Evolutionary conservation across 2,797 vertebrate species (phyloP), one percentile per base, ranked within the genome.

Genomic region (Anguilla pacifica): DNA sequence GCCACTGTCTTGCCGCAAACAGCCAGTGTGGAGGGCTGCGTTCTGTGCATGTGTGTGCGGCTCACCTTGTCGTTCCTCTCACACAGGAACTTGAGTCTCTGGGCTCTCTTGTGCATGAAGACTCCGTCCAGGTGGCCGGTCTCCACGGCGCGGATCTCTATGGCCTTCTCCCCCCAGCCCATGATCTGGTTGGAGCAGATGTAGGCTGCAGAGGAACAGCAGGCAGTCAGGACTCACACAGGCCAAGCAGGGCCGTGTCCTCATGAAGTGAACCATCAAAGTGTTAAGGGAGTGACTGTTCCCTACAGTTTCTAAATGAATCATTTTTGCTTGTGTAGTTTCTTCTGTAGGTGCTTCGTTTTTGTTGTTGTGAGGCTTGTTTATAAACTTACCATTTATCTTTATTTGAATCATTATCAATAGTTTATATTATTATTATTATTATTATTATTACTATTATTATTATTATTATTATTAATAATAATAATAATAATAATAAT

Each of bases 171-270:
- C 0, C 97, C 97, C 97, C 97, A 98, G 92, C 97, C 97, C 97
- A 98, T 98, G 91, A 98, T 98, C 96, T 98, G 98, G 93, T 98
- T 98, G 86, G 98, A 98, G 96, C 98, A 97, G 97, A 98, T 98
- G 95, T 98, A 98, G 88, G 97, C 97, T 98, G 91, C 19, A 86
- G 57, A 61, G 19, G 1, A 67, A 85, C 72, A 72, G 31, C 2
- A 53, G 83, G 7, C 31, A 61, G n/a, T 84, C 28, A 39, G 28
- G 4, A 84, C 31, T 15, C 64, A 1, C 22, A 59, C 1, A 59
- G 64, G 31, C 17, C 67, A 35, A 6, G 2, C 25, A 28, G 25
- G 31, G 25, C 25, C 9, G 64, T 70, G 64, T 22, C 31, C 72
- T 9, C 6, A 17, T 35, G 28, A 77, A 77, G 31, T 17, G 7